Base-by-base conservation (phyloP, 2,113 vertebrate genomes). In the Peromyscus polionotus region DNA sequence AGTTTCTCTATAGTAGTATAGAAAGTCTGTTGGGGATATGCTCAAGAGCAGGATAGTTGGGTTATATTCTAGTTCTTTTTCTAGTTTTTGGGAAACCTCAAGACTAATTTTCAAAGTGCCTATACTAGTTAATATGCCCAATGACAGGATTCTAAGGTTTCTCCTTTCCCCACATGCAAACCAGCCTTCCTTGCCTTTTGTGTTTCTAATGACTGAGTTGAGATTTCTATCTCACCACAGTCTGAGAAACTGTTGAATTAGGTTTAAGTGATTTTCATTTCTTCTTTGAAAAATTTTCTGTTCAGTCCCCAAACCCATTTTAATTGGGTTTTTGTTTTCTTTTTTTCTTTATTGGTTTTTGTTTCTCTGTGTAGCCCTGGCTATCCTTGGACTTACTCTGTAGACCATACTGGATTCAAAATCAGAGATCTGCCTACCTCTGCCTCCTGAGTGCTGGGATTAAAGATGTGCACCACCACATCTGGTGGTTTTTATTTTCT, bases 91-190 rank as follows among this genome's bases (percentile, higher is more conserved):
- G 7, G 16, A 54, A 54, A 79, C 16, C 28, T 51, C 76, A 79
- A 79, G 16, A 51, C 28, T 33, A 31, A 54, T 79, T 33, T 79
- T 51, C 48, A 51, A 54, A 80, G 26, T 22, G 77, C 4, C 17
- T 20, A 36, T 22, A 17, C 31, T 36, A 54, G 51, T 36, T 54
- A 36, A 54, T 1, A 54, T 16, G 11, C 51, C 22, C 2, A 36
- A 4, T 11, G 17, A 57, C 31, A 36, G 48, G 28, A 4, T 54
- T 20, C 17, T 80, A 51, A 79, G 31, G 17, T 7, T 11, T 7
- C 31, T 0, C 3, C 4, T 80, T 80, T 8, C 9, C 9, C 51
- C 3, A 22, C 1, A 11, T 54, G 31, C 8, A 11, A 54, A 17
- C 48, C 31, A 12, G 9, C 0, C 33, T 57, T 79, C 19, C 3